Evolutionary conservation across 2,888 invertebrate genomes (phyloP).

Genomic region (Acrobasis repandana): DNA sequence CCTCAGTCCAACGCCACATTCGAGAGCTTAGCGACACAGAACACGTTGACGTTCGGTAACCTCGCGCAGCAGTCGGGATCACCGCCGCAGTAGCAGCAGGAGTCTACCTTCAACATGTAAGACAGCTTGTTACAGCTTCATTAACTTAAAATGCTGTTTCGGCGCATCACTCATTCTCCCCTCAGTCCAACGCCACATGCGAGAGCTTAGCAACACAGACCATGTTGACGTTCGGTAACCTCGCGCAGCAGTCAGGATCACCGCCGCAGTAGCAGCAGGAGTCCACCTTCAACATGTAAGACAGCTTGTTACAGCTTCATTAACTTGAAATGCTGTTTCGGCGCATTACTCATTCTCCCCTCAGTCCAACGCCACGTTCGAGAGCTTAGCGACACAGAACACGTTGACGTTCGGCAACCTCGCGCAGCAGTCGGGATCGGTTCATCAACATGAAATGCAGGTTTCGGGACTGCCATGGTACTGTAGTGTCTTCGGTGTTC

Average conservation of each 20-base stretch:
- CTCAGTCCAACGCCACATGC: conserved; percentile 68
- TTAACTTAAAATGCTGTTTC: too few species aligned
- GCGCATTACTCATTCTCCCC: too few species aligned
- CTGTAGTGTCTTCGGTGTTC: too few species aligned
- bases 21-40: conserved; percentile 85
- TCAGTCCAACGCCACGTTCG: conserved; percentile 74
- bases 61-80: conserved; percentile 80
- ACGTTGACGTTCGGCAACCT: conserved; percentile 85
- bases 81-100: conserved; percentile 52
- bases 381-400: conserved; percentile 84
- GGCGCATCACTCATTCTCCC: too few species aligned
- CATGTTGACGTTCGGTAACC: conserved; percentile 85
- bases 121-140: conserved; percentile 32
- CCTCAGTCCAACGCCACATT: conserved; percentile 83
- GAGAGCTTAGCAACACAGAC: conserved; percentile 85
- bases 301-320: conserved; percentile 22
- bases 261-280: conserved; percentile 53
- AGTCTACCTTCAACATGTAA: conserved; percentile 70
- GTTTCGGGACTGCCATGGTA: too few species aligned
- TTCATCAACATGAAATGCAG: conserved; percentile 68
- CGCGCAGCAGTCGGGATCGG: conserved; percentile 78
- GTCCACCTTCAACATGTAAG: conserved; percentile 71
- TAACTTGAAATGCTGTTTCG: too few species aligned
- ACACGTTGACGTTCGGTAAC: conserved; percentile 85
- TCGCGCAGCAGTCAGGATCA: conserved; percentile 80